Conservation (phyloP, 2,113 vertebrate species). For the Labeo catla region DNA sequence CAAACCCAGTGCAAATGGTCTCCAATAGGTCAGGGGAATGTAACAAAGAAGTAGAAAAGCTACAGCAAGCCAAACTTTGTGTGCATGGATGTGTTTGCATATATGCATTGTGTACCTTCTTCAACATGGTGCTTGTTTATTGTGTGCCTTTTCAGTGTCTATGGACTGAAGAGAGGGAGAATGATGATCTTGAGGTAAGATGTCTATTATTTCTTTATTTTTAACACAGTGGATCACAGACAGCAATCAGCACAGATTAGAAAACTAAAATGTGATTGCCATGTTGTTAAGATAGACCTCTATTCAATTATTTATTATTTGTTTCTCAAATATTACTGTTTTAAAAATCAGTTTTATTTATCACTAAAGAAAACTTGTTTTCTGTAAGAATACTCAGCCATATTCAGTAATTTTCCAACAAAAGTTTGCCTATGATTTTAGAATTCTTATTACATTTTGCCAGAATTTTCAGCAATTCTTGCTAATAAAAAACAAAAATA, state of each 20-base stretch:
- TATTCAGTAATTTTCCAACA: background rate
- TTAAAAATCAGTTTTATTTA: background rate
- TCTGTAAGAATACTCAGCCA: background rate
- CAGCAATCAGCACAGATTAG: background rate
- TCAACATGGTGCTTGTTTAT: slow-evolving; percentile 72
- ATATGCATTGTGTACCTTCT: background rate
- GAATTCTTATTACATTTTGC: background rate
- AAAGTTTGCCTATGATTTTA: background rate
- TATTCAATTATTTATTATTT: background rate
- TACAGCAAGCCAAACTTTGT: slow-evolving; percentile 31
- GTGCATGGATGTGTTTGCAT: slow-evolving; percentile 34
- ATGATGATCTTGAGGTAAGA: slow-evolving; percentile 79
- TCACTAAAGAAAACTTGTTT: background rate
- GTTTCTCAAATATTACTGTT: background rate
- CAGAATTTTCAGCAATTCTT: background rate
- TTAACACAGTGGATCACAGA: background rate
- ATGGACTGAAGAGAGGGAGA: slow-evolving; percentile 71
- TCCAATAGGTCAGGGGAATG: background rate
- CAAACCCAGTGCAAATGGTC: background rate
- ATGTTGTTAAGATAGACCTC: background rate
- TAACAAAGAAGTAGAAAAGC: background rate
- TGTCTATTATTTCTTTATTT: background rate
- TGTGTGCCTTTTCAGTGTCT: slow-evolving; percentile 85
- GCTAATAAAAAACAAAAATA: background rate
- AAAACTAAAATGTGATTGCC: background rate